Evolutionary conservation across 2,797 vertebrate genomes (phyloP), one percentile per base, ranked within the genome.

Genomic region (Catostomus latipinnis): DNA sequence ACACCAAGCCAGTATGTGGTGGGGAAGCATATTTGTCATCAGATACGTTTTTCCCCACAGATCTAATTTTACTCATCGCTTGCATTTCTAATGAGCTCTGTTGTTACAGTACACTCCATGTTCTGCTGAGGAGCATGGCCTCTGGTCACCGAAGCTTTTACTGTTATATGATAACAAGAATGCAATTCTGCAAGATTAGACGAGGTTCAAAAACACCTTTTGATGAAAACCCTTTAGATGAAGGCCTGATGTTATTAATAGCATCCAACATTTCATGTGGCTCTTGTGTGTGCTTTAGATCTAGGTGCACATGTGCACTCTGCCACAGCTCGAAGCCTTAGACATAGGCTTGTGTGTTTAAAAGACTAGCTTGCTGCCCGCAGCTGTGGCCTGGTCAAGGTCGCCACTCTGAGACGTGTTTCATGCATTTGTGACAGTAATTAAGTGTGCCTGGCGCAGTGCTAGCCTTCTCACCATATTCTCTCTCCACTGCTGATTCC

Each of bases 301-400:
- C 16, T 75, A 54, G 22, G 74, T 58, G 11, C 49, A 57, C 14
- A 52, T 0, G 3, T 78, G 53, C 34, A 54, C 52, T 74, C 14
- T 70, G 18, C 69, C 13, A 43, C 34, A 52, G 54, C 63, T 57
- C 49, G 58, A 82, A 57, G 52, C 48, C 49, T 56, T 54, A 74
- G 50, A 74, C 16, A 68, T 16, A n/a, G 48, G 53, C 60, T 10
- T 70, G 70, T 83, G 81, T 58, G 56, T 84, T 70, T 56, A 75
- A 73, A 74, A 74, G 77, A 67, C 73, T 83, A 73, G 81, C 85
- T 74, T 83, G 70, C 75, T 5, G 60, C 57, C 74, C 54, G 13
- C 74, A 80, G 84, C 78, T 80, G 83, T 70, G 81, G 73, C 48
- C 68, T 57, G 80, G 85, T 87, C 85, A 89, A 88, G 87, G 88